Evolutionary conservation across 2,888 invertebrate species (phyloP), one percentile per base, ranked within the genome.

Genomic region (Acheta domesticus): DNA sequence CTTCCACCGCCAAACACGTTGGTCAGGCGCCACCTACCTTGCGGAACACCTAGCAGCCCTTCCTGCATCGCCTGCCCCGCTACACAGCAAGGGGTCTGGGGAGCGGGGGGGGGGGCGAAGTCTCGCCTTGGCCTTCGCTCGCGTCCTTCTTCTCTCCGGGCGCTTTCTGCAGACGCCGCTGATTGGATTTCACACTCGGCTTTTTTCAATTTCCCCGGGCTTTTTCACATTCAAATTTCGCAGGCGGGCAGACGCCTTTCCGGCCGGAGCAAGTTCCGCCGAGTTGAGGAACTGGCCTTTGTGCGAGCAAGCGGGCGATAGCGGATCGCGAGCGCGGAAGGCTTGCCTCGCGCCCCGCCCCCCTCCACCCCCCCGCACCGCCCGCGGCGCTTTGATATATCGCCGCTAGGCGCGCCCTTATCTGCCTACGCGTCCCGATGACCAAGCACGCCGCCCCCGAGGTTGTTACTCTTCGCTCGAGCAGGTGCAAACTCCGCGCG

Each of bases 141-240:
- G 5, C 36, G 16, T 62, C 62, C 62, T 8, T 62, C 62, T 62
- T 62, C 62, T 62, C 62, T 62, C 62, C 36, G 8, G 8, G 14
- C 62, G 14, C 62, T 62, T n/a, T 62, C 62, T 62, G 62, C 62
- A 14, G 62, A 62, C 62, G 62, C 62, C 62, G 62, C 62, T 62
- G 62, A 62, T 62, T 62, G 62, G 62, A 62, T 62, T 62, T 62
- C 62, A 62, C 62, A 62, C 62, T 62, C 62, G 62, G 62, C 62
- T 62, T 62, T 62, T 62, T 62, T 62, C 62, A 62, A 62, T 62
- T 62, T 62, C 62, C 62, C 62, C 16, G 16, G n/a, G 62, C 62
- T 62, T 62, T 62, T 62, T 62, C 62, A 62, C 62, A 62, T 62
- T 62, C 62, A 62, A 62, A 62, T 62, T 62, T 62, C 16, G 62